These are phyloP conservation scores for Rhagoletis pomonella DNA, from an alignment of 1,140 invertebrate genomes.

Conservation along the genomic window DNA sequence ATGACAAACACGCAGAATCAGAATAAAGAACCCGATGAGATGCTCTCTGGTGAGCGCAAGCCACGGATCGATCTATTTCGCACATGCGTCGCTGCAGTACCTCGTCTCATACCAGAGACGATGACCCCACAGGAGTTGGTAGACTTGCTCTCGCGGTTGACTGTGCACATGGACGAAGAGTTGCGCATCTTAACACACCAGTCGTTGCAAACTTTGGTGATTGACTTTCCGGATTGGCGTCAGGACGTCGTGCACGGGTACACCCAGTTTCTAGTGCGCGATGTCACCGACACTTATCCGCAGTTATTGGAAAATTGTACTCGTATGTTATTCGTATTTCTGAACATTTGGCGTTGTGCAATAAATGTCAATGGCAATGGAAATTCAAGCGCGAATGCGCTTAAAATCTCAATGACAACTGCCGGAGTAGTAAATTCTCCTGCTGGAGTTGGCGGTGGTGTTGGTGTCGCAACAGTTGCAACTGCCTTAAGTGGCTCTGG, in stretches of 20 bases:
- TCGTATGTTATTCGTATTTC: slow-evolving; percentile 92
- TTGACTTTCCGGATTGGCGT: slow-evolving; percentile 97
- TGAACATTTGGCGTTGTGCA: slow-evolving; percentile 94
- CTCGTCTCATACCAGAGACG: slow-evolving; percentile 96
- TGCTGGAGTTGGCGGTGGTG: slow-evolving; percentile 35
- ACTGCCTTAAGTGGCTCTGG: neutral
- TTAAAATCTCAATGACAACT: slow-evolving; percentile 55
- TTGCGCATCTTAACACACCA: slow-evolving; percentile 94
- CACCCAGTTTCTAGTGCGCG: slow-evolving; percentile 94
- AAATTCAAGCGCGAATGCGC: slow-evolving; percentile 53
- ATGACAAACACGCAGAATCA: slow-evolving; percentile 97
- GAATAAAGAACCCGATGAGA: slow-evolving; percentile 96
- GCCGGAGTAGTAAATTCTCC: slow-evolving; percentile 51
- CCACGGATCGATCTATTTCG: slow-evolving; percentile 98
- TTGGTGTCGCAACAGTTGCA: neutral
- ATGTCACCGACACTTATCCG: slow-evolving; percentile 91
- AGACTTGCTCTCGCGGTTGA: slow-evolving; percentile 92
- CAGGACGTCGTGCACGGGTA: slow-evolving; percentile 96
- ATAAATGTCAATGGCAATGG: slow-evolving; percentile 73
- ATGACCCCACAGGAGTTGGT: slow-evolving; percentile 96
- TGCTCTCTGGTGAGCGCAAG: slow-evolving; percentile 98
- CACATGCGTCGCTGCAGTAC: slow-evolving; percentile 98
- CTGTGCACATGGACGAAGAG: slow-evolving; percentile 95
- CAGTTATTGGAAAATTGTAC: slow-evolving; percentile 96
- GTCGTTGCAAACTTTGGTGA: slow-evolving; percentile 95